phyloP scores from a whole-genome alignment of 1,140 invertebrate genomes.

The Zophobas morio region DNA sequence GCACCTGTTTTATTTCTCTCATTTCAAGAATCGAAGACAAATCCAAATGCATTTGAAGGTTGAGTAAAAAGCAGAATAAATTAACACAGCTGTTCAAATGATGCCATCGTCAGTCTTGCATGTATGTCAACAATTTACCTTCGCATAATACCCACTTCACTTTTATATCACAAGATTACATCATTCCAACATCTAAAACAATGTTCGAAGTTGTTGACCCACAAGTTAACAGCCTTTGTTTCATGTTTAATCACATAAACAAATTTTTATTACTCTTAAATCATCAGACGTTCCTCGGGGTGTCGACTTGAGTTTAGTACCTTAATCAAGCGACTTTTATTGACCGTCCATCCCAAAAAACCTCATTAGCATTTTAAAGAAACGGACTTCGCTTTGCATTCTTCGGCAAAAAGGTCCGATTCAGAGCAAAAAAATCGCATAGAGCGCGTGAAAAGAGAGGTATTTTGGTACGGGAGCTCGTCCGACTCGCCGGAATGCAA shows the following conservation, averaged over 20 bases:
- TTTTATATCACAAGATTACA: slow-evolving; percentile 32
- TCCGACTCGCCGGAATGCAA: background rate
- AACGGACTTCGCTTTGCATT: too few species aligned
- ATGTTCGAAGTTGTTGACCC: slow-evolving; percentile 21
- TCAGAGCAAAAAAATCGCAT: slow-evolving; percentile 6
- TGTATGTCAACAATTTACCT: slow-evolving; percentile 28
- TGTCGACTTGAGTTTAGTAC: slow-evolving; percentile 22
- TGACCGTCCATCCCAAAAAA: background rate
- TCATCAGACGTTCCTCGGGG: slow-evolving; percentile 13
- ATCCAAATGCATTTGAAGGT: background rate
- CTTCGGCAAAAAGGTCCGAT: slow-evolving; percentile 3
- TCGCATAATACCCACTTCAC: slow-evolving; percentile 11
- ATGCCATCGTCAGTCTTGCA: background rate
- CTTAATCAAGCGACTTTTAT: slow-evolving; percentile 13
- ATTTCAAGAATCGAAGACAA: background rate
- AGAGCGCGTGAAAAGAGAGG: slow-evolving; percentile 1
- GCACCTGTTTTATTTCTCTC: too few species aligned
- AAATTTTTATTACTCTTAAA: slow-evolving; percentile 35
- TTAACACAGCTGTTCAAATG: slow-evolving; percentile 30
- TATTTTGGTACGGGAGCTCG: slow-evolving; percentile 1
- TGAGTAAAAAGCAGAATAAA: slow-evolving; percentile 2
- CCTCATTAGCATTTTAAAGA: too few species aligned
- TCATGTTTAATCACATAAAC: slow-evolving; percentile 29
- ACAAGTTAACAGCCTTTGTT: slow-evolving; percentile 26
- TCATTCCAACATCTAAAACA: slow-evolving; percentile 27